Evolutionary conservation across 2,797 vertebrate species (phyloP), one percentile per base, ranked within the genome.

Genomic region (Echiichthys vipera): DNA sequence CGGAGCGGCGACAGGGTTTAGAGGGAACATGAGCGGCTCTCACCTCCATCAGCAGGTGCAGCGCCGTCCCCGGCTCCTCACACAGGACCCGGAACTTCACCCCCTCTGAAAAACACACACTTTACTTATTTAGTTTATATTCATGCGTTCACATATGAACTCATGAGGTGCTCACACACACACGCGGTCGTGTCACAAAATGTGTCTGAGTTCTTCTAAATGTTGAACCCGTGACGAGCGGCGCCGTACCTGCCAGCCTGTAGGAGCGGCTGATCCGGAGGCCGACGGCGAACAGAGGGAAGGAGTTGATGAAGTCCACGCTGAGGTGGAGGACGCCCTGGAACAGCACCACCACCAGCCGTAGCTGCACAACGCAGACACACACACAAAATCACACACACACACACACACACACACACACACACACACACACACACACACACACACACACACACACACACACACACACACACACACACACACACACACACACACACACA

Each of bases 1-100:
- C n/a, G n/a, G n/a, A n/a, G n/a, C n/a, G n/a, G n/a, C n/a, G n/a
- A n/a, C n/a, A n/a, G n/a, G n/a, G n/a, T n/a, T n/a, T n/a, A n/a
- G n/a, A n/a, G n/a, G n/a, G n/a, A n/a, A n/a, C n/a, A n/a, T n/a
- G n/a, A 43, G 64, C 36, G 37, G 34, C 0, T 0, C 65, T 93
- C 75, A 98, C 98, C 97, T 99, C 97, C 98, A 99, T 99, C 46
- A 98, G 86, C 78, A 99, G 95, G 57, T 97, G 95, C 30, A 99
- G 95, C 10, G 96, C 95, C 66, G 94, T 93, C 17, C 95, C 96
- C 0, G 95, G 89, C 78, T 96, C 94, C 1, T 96, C 95, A 83
- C 95, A 95, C 55, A 99, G 90, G 54, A 99, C 96, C 43, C 90
- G 87, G 93, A 99, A 99, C 92, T 97, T 99, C 27, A 99, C 97